phyloP scores from a whole-genome alignment of 1,140 invertebrate genomes.

The Macrotrachela quadricornifera region DNA sequence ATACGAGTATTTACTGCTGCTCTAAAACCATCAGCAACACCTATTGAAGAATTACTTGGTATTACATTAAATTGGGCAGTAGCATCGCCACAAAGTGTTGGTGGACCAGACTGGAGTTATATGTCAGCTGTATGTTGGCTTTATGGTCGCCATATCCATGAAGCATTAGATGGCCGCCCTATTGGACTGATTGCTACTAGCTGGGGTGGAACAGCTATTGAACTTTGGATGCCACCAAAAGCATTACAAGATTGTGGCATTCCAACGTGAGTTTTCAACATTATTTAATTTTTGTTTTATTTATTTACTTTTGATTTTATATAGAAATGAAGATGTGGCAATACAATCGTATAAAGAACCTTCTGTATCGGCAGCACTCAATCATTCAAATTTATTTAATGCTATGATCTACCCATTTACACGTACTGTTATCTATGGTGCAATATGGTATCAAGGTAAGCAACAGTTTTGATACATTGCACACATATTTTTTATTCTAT shows the following conservation, averaged over 20 bases:
- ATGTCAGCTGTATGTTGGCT: constrained; percentile 25
- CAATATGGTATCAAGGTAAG: constrained; percentile 23
- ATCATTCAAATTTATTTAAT: constrained; percentile 16
- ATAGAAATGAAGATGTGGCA: no score
- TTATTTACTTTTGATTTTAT: no score
- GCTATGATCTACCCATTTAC: constrained; percentile 20
- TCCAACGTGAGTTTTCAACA: not conserved
- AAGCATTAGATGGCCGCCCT: constrained; percentile 12
- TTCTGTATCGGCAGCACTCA: no score
- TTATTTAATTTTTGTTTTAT: no score
- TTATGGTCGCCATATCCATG: constrained; percentile 16
- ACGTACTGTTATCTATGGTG: constrained; percentile 18
- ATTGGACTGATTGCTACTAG: constrained; percentile 18
- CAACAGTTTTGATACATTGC: constrained; percentile 7
- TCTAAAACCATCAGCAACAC: not conserved
- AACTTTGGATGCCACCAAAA: constrained; percentile 19
- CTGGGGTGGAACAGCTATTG: constrained; percentile 21
- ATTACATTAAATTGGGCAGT: not conserved
- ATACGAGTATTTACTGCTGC: not conserved
- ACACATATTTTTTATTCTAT: constrained; percentile 13
- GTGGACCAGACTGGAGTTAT: constrained; percentile 3
- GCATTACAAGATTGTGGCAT: constrained; percentile 15
- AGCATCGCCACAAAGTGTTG: not conserved
- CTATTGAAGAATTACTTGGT: not conserved
- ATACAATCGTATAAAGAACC: no score